A percentile compares a stretch with the other conserved stretches of the same genome.
These are phyloP conservation scores for Cataglyphis rosenhaueri DNA, from an alignment of 2,888 invertebrate species.

Conservation along the genomic window DNA sequence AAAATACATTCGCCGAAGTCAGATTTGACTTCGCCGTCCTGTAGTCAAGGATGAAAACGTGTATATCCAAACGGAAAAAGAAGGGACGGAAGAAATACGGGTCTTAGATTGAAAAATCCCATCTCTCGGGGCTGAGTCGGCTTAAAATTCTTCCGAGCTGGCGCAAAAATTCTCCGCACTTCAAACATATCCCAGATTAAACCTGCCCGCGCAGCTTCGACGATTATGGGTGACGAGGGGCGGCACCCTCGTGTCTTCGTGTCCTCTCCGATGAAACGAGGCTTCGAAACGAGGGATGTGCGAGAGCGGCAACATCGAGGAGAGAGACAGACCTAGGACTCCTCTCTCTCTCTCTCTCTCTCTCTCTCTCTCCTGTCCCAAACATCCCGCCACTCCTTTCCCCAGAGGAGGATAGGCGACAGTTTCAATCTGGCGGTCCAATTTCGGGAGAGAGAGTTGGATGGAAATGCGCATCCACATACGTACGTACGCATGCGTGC, in stretches of 20 bases:
- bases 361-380: neutral
- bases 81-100: constrained; percentile 13
- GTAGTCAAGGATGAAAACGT: neutral
- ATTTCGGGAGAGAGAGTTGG: constrained; percentile 69
- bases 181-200: constrained; percentile 50
- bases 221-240: constrained; percentile 51
- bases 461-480: constrained; percentile 64
- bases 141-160: constrained; percentile 15
- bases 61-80: neutral
- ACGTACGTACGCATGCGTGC: constrained; percentile 5
- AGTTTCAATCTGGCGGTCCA: constrained; percentile 76
- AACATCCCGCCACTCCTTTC: constrained; percentile 1
- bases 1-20: neutral
- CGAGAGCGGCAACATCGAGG: neutral
- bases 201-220: constrained; percentile 36
- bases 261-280: constrained; percentile 38
- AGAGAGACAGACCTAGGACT: neutral
- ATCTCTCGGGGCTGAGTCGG: constrained; percentile 15
- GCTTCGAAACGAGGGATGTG: constrained; percentile 11
- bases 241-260: constrained; percentile 52
- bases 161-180: constrained; percentile 44
- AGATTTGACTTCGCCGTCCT: neutral
- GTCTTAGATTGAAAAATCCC: constrained; percentile 41
- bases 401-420: constrained; percentile 49
- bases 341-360: neutral